Evolutionary conservation across 37 sponge, comb jelly and placozoan species (phyloP), one percentile per base, ranked within the genome.

Genomic region (Halisarca cf. caerulea): DNA sequence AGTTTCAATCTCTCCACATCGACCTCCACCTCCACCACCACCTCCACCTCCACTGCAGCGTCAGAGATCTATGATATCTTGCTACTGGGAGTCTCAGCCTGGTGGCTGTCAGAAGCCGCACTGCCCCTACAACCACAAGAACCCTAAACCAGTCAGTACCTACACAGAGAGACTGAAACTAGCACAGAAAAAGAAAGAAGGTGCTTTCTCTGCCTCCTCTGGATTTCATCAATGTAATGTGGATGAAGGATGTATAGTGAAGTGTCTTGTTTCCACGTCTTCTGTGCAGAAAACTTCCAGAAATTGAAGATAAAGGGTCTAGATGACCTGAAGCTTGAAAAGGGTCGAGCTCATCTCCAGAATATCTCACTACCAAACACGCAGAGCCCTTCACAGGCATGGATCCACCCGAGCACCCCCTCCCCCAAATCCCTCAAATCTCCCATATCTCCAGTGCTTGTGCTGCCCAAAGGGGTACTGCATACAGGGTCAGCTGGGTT

Each of bases 51-150:
- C 51, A 47, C 51, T 71, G 37, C 41, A 71, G 72, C 86, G 94
- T 36, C 94, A 93, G 42, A 73, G 94, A 17, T 74, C 88, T 0
- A 17, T 60, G 23, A 93, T 93, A 11, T 88, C 94, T 0, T 93
- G 94, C 37, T 93, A 87, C 83, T 93, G 94, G 94, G 94, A 93
- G 90, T 68, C n/a, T 43, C 90, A 85, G 62, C 59, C 94, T 40
- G 18, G 73, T 0, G 94, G 94, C 39, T 93, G 94, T 38, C 83
- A 83, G 55, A 93, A 93, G 62, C 58, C 79, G 4, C 90, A 93
- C 83, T 93, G 94, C 39, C 88, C 90, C 70, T 93, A 87, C 81
- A 28, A 40, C 25, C 94, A 93, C 80, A 53, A 36, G 34, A 90
- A 87, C 25, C 74, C 85, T 24, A 89, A 81, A 57, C 83, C 83